These are phyloP conservation scores for Diabrotica virgifera DNA, from an alignment of 1,140 invertebrate genomes.

Conservation along the genomic window DNA sequence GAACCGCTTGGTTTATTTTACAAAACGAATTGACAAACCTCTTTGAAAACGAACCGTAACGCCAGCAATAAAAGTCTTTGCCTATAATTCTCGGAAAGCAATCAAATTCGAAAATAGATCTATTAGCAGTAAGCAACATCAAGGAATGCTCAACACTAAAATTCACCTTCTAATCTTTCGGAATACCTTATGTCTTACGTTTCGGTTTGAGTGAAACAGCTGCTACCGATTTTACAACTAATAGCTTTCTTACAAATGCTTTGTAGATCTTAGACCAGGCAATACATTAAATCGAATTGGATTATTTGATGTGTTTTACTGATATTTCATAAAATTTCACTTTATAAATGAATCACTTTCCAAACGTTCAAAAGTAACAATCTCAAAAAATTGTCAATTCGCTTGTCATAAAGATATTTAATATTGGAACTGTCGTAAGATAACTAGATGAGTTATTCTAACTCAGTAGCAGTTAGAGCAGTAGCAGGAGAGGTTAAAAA, in stretches of 20 bases:
- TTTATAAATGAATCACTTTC: no score
- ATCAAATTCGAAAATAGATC: constrained; percentile 3
- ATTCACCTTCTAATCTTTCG: constrained; percentile 18
- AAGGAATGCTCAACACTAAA: constrained; percentile 6
- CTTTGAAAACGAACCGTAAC: background rate
- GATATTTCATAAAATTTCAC: no score
- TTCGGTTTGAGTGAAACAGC: constrained; percentile 16
- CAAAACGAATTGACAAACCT: background rate
- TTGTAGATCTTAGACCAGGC: constrained; percentile 9
- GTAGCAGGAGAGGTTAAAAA: no score
- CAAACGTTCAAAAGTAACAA: no score
- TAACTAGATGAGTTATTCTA: no score
- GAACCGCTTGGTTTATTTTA: background rate
- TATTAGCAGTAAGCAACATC: background rate
- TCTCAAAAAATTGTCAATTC: no score
- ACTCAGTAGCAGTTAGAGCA: no score
- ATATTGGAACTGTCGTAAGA: no score
- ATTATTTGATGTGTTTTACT: no score
- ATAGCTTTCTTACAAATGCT: constrained; percentile 16
- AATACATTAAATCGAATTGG: background rate
- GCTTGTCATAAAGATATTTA: no score
- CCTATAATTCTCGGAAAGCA: background rate
- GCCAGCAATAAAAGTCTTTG: background rate
- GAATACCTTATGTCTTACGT: constrained; percentile 17
- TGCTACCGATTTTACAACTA: constrained; percentile 21